Conservation (phyloP, 2,888 invertebrate genomes). For the Plusia festucae region DNA sequence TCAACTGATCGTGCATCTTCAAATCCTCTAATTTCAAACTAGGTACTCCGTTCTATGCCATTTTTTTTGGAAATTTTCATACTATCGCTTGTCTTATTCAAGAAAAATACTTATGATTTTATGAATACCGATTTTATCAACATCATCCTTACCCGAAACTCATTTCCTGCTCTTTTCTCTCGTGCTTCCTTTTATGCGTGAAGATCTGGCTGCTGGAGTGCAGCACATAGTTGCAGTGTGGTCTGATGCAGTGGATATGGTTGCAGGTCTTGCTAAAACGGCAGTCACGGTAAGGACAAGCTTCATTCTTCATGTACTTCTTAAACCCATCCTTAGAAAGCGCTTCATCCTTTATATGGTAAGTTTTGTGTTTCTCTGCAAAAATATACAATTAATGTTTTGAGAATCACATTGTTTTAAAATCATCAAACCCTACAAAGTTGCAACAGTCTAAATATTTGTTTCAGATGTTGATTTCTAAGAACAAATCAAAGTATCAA, state of each 20-base stretch:
- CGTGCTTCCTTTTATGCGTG: slow-evolving; percentile 99
- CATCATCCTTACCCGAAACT: slow-evolving; percentile 92
- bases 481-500: slow-evolving; percentile 4
- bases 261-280: slow-evolving; percentile 98
- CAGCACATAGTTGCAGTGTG: slow-evolving; percentile 98
- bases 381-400: slow-evolving; percentile 8
- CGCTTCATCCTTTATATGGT: slow-evolving; percentile 99
- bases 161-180: slow-evolving; percentile 97
- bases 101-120: background rate
- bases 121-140: background rate
- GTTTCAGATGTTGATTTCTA: slow-evolving; percentile 1
- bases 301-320: slow-evolving; percentile 99
- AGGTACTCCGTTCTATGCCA: background rate
- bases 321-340: slow-evolving; percentile 98
- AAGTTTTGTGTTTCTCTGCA: slow-evolving; percentile 99
- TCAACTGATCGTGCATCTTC: background rate
- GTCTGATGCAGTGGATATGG: slow-evolving; percentile 99
- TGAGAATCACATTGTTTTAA: background rate
- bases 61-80: too few relatives aligned
- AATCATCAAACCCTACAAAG: background rate
- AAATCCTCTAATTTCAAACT: too few relatives aligned
- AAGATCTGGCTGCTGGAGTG: slow-evolving; percentile 99
- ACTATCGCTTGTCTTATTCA: too few relatives aligned
- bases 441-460: background rate
- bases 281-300: slow-evolving; percentile 97